Evolutionary conservation across 2,888 invertebrate genomes (phyloP).

Genomic region (Brenthis ino): DNA sequence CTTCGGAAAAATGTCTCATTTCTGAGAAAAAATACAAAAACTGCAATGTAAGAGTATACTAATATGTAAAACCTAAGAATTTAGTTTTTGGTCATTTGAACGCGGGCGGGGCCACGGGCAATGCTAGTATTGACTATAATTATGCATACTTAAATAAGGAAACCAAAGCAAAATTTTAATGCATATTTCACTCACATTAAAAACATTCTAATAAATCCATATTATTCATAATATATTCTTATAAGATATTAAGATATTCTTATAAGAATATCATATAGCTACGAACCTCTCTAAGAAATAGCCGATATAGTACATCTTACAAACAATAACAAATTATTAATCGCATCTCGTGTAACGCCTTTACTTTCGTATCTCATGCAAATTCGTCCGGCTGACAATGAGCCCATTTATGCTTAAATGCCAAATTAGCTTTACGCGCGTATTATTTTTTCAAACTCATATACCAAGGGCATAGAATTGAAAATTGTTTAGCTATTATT

Average conservation of each 20-base stretch:
- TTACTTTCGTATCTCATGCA: slow-evolving; percentile 77
- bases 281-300: not conserved
- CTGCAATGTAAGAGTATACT: too few relatives aligned
- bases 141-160: too few relatives aligned
- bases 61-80: too few relatives aligned
- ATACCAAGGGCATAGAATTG: slow-evolving; percentile 36
- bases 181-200: too few relatives aligned
- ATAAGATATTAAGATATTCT: slow-evolving; percentile 7
- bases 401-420: slow-evolving; percentile 63
- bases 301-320: slow-evolving; percentile 20
- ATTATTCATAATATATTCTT: not conserved
- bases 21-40: too few relatives aligned
- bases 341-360: slow-evolving; percentile 59
- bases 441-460: slow-evolving; percentile 23
- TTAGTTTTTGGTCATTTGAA: too few relatives aligned
- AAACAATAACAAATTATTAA: slow-evolving; percentile 47
- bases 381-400: slow-evolving; percentile 76
- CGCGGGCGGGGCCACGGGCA: too few relatives aligned
- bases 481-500: slow-evolving; percentile 19
- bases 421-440: slow-evolving; percentile 41
- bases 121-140: too few relatives aligned
- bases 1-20: too few relatives aligned
- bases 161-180: too few relatives aligned
- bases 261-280: slow-evolving; percentile 3
- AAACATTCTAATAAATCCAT: not conserved